Evolutionary conservation across 2,888 invertebrate genomes (phyloP).

Genomic region (Emmelina monodactyla): DNA sequence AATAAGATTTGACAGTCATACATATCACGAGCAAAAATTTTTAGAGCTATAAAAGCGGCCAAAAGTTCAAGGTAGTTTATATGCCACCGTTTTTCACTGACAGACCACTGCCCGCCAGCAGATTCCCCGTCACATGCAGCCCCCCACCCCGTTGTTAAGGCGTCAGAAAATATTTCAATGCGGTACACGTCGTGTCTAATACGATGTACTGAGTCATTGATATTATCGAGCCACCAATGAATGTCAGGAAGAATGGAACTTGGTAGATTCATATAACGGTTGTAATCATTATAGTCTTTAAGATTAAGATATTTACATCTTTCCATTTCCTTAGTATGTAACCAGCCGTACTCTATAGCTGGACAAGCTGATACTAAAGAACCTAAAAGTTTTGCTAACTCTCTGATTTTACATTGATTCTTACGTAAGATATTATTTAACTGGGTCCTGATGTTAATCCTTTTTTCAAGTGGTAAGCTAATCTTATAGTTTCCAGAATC

Average conservation of each 20-base stretch:
- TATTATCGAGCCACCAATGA: background rate
- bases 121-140: no score
- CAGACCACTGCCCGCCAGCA: no score
- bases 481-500: background rate
- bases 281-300: background rate
- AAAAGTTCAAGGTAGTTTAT: no score
- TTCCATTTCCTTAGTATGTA: background rate
- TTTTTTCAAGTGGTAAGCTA: background rate
- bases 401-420: background rate
- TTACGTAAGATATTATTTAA: background rate
- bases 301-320: background rate
- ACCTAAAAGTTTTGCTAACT: background rate
- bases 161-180: background rate
- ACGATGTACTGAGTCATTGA: no score
- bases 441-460: background rate
- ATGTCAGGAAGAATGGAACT: background rate
- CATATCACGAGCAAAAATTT: no score
- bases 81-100: no score
- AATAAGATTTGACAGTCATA: no score
- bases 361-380: background rate
- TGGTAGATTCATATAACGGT: background rate
- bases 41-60: no score
- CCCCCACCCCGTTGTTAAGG: no score
- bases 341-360: background rate
- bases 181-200: no score